Conservation (phyloP, 2,888 invertebrate genomes). For the Leuctra nigra region DNA sequence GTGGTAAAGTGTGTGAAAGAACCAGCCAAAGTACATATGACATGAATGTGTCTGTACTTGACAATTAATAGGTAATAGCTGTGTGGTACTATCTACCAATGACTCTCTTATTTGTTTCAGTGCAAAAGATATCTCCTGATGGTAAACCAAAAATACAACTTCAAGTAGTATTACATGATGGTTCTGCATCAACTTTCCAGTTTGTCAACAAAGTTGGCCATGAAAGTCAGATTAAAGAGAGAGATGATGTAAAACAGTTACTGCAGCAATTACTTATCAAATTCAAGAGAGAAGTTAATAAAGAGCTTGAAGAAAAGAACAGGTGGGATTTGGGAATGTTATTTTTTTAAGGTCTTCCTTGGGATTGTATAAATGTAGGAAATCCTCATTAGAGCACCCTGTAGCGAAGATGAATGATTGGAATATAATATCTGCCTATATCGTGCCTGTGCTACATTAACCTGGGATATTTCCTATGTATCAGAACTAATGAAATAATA, state of each 20-base stretch:
- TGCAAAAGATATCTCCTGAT: constrained; percentile 94
- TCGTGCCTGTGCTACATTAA: too few species aligned
- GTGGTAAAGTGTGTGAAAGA: too few species aligned
- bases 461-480: too few species aligned
- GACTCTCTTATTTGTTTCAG: constrained; percentile 44
- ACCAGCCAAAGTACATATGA: too few species aligned
- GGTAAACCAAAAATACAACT: constrained; percentile 97
- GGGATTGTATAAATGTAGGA: too few species aligned
- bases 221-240: constrained; percentile 76
- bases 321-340: constrained; percentile 48
- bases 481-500: too few species aligned
- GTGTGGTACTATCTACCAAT: background rate
- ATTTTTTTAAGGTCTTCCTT: too few species aligned
- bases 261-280: constrained; percentile 87
- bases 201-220: constrained; percentile 85
- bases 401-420: too few species aligned
- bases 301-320: constrained; percentile 85
- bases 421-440: too few species aligned
- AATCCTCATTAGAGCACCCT: too few species aligned
- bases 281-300: constrained; percentile 87
- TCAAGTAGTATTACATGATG: constrained; percentile 92
- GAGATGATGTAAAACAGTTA: constrained; percentile 89
- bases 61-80: too few species aligned
- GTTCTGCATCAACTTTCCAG: constrained; percentile 93
- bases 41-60: too few species aligned